A percentile compares a stretch with the other conserved stretches of the same genome.
These are phyloP conservation scores for Staurois parvus DNA, from an alignment of 2,797 vertebrate species.

Conservation along the genomic window DNA sequence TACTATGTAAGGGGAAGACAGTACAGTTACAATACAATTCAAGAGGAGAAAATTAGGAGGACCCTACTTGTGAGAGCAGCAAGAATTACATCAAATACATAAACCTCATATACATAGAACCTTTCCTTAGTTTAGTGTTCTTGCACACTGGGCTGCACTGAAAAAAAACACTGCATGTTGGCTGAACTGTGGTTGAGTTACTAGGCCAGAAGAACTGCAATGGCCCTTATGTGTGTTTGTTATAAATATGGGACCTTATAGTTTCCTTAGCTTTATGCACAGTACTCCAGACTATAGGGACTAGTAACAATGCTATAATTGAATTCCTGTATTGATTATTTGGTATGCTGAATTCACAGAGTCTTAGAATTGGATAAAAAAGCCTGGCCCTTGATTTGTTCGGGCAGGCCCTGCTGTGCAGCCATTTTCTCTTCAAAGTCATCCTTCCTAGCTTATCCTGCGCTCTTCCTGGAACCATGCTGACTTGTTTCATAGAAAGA, in stretches of 20 bases:
- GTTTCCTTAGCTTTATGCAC: background rate
- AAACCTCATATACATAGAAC: background rate
- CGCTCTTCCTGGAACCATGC: slow-evolving; percentile 17
- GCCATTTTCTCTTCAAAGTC: background rate
- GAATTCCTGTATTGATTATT: background rate
- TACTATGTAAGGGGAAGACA: too few relatives aligned
- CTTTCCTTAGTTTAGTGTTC: background rate
- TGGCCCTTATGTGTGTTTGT: background rate
- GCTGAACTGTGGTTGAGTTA: background rate
- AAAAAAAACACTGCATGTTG: background rate
- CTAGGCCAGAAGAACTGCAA: background rate
- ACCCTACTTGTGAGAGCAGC: too few relatives aligned
- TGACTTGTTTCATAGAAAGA: slow-evolving; percentile 24
- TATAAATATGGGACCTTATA: background rate
- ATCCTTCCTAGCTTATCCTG: slow-evolving; percentile 1
- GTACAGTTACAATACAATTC: too few relatives aligned
- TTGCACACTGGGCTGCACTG: background rate
- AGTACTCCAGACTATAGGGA: background rate
- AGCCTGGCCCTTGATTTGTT: background rate
- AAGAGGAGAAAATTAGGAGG: too few relatives aligned
- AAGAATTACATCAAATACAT: background rate
- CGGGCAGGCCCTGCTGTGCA: background rate
- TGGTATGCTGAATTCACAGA: background rate
- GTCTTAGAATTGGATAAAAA: background rate
- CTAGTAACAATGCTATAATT: background rate